These are phyloP conservation scores for Drosophila arizonae DNA, from an alignment of 1,140 invertebrate genomes.

Conservation along the genomic window DNA sequence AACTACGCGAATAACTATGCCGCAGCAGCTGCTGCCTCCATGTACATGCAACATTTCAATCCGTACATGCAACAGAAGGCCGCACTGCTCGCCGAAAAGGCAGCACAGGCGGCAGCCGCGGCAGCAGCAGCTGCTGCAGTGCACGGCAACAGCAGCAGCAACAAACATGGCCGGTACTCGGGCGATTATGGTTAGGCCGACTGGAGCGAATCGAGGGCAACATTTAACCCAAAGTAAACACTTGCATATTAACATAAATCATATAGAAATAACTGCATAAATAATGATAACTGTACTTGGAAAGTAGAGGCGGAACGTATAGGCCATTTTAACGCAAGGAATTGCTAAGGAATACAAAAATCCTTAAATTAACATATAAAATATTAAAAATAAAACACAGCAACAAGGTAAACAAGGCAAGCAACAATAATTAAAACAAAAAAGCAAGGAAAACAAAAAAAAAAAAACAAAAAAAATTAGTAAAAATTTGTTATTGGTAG, in stretches of 20 bases:
- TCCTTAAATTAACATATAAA: constrained; percentile 51
- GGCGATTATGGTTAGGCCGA: constrained; percentile 63
- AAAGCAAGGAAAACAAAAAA: constrained; percentile 34
- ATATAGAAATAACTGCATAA: constrained; percentile 31
- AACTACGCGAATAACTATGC: constrained; percentile 70
- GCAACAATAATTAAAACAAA: constrained; percentile 74
- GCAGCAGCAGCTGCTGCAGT: constrained; percentile 41
- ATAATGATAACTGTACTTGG: constrained; percentile 36
- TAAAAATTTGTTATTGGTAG: constrained; percentile 82
- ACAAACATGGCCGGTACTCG: constrained; percentile 66
- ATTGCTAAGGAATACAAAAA: constrained; percentile 65
- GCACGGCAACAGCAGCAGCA: constrained; percentile 36
- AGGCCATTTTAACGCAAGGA: constrained; percentile 72
- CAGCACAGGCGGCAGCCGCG: constrained; percentile 56
- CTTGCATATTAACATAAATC: constrained; percentile 60
- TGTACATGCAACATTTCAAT: constrained; percentile 79
- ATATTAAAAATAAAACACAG: constrained; percentile 26
- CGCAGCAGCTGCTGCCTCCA: constrained; percentile 66
- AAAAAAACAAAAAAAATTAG: constrained; percentile 64
- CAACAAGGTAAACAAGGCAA: constrained; percentile 72
- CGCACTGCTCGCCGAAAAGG: constrained; percentile 64
- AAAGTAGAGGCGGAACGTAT: constrained; percentile 59
- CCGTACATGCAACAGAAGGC: constrained; percentile 75
- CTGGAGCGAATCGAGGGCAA: background rate
- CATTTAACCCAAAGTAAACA: constrained; percentile 31